Base-by-base conservation (phyloP, 2,113 vertebrate genomes). In the Nycticryphes semicollaris region DNA sequence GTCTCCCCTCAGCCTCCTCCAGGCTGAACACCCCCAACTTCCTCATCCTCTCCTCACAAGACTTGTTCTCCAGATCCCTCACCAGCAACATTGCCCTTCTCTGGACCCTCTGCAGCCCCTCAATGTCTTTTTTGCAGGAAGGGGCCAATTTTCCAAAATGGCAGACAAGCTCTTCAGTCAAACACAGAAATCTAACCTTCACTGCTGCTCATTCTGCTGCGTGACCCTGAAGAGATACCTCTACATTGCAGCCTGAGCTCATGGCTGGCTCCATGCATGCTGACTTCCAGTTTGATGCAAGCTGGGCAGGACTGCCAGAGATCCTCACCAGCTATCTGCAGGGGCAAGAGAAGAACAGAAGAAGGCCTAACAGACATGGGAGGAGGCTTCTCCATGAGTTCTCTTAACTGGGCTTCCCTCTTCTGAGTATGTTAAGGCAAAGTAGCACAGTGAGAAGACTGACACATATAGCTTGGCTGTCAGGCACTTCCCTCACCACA, bases 381-480 rank as follows among this genome's bases (percentile, higher is more conserved):
- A 50, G 6, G 3, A 35, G 17, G 7, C 45, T 94, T 57, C 24
- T 89, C 35, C 31, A 17, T 5, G 14, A 76, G 18, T 53, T 73
- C 30, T 80, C 50, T 76, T n/a, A 16, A 13, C 3, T 24, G 33
- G 14, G 53, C 56, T 89, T 62, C 21, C 16, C 30, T 80, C 57
- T 86, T 76, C 21, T 0, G 0, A 68, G 14, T 10, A 15, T 2
- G 4, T 25, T 69, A 80, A 69, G 0, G 0, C 22, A 14, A 92
- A 54, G 19, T 4, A 45, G 21, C 12, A n/a, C 21, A 39, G 11
- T 31, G 39, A 60, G 70, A 66, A 84, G 25, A 22, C 45, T 48
- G 23, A 24, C 5, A 15, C 9, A 33, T 5, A 37, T 28, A 12
- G 7, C 48, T 35, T 51, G 33, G 45, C 60, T 51, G 5, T 17